A percentile compares a stretch with the other conserved stretches of the same genome.
Evolutionary conservation across 2,888 invertebrate genomes (phyloP).

Genomic region (Chironomus tentans): DNA sequence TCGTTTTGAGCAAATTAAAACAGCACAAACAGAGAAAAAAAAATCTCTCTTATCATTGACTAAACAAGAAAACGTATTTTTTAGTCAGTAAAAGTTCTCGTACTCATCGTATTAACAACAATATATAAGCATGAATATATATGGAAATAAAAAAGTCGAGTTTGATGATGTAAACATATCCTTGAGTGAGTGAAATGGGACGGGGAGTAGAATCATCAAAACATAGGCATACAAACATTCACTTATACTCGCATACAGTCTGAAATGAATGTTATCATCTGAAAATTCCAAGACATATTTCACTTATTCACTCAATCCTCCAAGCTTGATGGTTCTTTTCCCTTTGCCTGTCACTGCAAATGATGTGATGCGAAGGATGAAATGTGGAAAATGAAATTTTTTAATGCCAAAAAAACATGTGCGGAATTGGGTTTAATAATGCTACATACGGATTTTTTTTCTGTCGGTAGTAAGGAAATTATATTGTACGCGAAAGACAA

Average conservation of each 20-base stretch:
- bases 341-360: neutral
- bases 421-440: neutral
- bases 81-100: neutral
- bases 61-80: neutral
- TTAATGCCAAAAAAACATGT: neutral
- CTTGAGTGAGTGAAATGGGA: neutral
- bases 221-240: neutral
- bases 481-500: neutral
- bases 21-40: neutral
- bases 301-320: neutral
- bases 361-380: conserved; percentile 7
- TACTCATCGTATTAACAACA: too few relatives aligned
- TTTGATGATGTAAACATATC: conserved; percentile 9
- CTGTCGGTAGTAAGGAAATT: too few relatives aligned
- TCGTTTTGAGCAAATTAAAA: neutral
- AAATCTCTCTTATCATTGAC: conserved; percentile 6
- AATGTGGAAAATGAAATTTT: conserved; percentile 6
- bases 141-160: neutral
- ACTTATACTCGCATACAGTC: too few relatives aligned
- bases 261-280: neutral
- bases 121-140: too few relatives aligned
- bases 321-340: neutral
- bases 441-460: too few relatives aligned
- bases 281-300: neutral
- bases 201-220: neutral